phyloP scores from a whole-genome alignment of 2,888 invertebrate species.

The Nymphalis c-album region DNA sequence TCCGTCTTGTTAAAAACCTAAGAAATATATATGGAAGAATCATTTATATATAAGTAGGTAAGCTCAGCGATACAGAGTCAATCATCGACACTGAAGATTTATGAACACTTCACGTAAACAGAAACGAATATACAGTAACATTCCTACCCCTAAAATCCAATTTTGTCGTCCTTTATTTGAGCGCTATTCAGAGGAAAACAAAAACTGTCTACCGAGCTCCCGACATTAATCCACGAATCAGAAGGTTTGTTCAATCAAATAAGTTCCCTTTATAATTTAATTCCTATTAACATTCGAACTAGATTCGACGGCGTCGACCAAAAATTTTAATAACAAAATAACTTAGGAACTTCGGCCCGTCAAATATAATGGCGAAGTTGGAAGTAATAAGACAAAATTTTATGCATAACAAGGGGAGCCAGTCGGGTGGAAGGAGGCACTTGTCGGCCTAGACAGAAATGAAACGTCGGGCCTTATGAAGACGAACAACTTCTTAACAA shows the following conservation, averaged over 20 bases:
- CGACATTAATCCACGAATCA: conserved; percentile 70
- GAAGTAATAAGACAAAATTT: conserved; percentile 81
- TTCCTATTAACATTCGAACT: conserved; percentile 72
- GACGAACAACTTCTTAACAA: conserved; percentile 80
- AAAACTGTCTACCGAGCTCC: conserved; percentile 56
- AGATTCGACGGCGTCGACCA: conserved; percentile 50
- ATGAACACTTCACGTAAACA: conserved; percentile 25
- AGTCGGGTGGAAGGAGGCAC: conserved; percentile 58
- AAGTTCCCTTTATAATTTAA: conserved; percentile 77
- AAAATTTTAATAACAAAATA: conserved; percentile 82
- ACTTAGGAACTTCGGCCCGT: conserved; percentile 77
- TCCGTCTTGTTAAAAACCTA: no score
- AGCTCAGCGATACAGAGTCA: no score
- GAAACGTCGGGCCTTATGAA: conserved; percentile 78
- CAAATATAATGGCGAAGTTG: conserved; percentile 80
- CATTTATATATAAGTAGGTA: no score
- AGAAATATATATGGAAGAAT: no score
- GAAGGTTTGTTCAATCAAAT: conserved; percentile 77
- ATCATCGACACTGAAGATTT: neutral
- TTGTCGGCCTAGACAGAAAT: conserved; percentile 79
- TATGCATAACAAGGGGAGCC: conserved; percentile 78
- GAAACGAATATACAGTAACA: conserved; percentile 34
- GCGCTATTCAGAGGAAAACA: conserved; percentile 51
- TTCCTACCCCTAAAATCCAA: conserved; percentile 41
- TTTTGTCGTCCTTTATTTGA: conserved; percentile 48